Evolutionary conservation across 2,888 invertebrate genomes (phyloP).

Genomic region (Rhyacophila evoluta): DNA sequence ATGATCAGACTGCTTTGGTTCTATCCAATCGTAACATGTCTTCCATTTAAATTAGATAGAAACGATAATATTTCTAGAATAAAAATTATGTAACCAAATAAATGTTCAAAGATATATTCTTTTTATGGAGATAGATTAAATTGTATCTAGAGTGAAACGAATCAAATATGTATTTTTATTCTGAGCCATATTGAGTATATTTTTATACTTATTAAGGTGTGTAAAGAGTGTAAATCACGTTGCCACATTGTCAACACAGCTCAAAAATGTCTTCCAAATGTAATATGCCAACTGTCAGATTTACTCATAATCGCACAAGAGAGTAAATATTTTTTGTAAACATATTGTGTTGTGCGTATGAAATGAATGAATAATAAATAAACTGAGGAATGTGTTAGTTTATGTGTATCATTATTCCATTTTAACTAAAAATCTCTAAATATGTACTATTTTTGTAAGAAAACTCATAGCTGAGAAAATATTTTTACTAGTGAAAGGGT

Average conservation of each 20-base stretch:
- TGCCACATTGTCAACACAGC: not conserved
- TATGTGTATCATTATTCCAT: no score
- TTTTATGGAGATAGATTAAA: not conserved
- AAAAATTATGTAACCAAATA: not conserved
- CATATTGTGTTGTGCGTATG: not conserved
- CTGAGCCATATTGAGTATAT: slow-evolving; percentile 23
- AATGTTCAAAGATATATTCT: not conserved
- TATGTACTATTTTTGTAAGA: no score
- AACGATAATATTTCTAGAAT: not conserved
- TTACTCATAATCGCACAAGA: not conserved
- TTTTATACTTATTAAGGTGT: slow-evolving; percentile 21
- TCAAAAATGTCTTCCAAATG: slow-evolving; percentile 33
- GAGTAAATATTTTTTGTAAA: not conserved
- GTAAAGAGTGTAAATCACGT: not conserved
- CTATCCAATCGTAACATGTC: slow-evolving; percentile 27
- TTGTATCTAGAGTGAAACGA: not conserved
- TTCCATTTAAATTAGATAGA: slow-evolving; percentile 31
- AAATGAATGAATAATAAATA: slow-evolving; percentile 9
- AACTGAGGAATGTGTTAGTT: no score
- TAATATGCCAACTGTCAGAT: not conserved
- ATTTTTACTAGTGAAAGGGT: no score
- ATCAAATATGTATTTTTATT: not conserved
- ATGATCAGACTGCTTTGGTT: slow-evolving; percentile 5
- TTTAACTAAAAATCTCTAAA: no score
- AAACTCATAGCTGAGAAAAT: no score